These are phyloP conservation scores for Popillia japonica DNA, from an alignment of 1,140 invertebrate species.

Conservation along the genomic window DNA sequence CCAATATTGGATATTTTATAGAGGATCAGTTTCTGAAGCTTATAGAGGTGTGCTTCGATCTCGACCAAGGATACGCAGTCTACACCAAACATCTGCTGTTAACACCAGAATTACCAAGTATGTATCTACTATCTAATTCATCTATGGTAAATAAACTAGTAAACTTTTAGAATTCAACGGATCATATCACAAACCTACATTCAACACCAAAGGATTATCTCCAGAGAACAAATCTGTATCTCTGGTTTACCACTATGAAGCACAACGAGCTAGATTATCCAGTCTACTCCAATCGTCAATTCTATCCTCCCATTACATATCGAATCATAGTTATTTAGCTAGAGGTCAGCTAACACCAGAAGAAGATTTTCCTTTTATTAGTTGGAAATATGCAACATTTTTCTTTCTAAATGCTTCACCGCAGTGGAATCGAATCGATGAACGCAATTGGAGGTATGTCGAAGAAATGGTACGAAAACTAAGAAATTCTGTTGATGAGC, in stretches of 20 bases:
- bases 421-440: slow-evolving; percentile 65
- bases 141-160: too few relatives aligned
- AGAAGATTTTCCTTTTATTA: slow-evolving; percentile 63
- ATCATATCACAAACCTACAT: slow-evolving; percentile 47
- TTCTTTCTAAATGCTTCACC: slow-evolving; percentile 66
- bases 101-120: slow-evolving; percentile 54
- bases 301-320: slow-evolving; percentile 57
- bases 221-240: slow-evolving; percentile 39
- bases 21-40: slow-evolving; percentile 48
- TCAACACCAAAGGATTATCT: slow-evolving; percentile 53
- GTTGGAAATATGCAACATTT: slow-evolving; percentile 63
- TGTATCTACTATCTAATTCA: slow-evolving; percentile 38
- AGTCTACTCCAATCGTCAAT: slow-evolving; percentile 54
- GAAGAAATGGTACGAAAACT: slow-evolving; percentile 59
- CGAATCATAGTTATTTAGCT: slow-evolving; percentile 58
- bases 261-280: slow-evolving; percentile 56
- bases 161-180: slow-evolving; percentile 5
- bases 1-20: slow-evolving; percentile 51
- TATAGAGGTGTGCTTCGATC: slow-evolving; percentile 54
- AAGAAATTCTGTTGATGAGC: slow-evolving; percentile 47
- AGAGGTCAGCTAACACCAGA: slow-evolving; percentile 66
- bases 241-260: slow-evolving; percentile 51
- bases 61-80: slow-evolving; percentile 46
- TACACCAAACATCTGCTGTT: slow-evolving; percentile 52
- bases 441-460: slow-evolving; percentile 63